A percentile compares a stretch with the other conserved stretches of the same genome.
Conservation (phyloP, 2,888 invertebrate species). For the Acleris emargana region DNA sequence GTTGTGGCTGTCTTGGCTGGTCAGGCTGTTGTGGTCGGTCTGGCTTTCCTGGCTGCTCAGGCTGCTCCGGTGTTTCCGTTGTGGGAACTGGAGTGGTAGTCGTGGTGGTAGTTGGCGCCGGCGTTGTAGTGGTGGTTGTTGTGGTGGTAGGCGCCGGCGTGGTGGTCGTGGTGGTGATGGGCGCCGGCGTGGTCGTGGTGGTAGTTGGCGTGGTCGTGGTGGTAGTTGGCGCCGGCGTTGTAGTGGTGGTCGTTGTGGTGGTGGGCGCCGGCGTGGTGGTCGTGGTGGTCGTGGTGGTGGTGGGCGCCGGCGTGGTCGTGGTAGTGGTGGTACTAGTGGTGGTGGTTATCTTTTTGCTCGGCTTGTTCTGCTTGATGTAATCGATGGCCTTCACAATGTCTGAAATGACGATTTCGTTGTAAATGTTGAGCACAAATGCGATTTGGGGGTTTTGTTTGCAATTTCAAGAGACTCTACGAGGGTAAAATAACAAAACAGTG, state of each 20-base stretch:
- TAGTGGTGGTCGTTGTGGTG: conserved; percentile 8
- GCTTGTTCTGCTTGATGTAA: conserved; percentile 37
- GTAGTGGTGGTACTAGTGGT: conserved; percentile 24
- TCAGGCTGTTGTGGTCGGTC: not conserved
- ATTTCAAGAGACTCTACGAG: no score
- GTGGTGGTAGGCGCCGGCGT: conserved; percentile 12
- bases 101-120: conserved; percentile 2
- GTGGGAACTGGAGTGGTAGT: not conserved
- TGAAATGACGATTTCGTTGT: conserved; percentile 1
- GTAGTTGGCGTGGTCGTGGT: not conserved
- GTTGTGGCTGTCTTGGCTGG: not conserved
- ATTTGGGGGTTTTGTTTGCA: no score
- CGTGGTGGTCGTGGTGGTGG: conserved; percentile 30
- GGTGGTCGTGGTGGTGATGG: conserved; percentile 27
- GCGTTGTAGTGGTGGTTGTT: not conserved
- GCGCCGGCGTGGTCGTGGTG: conserved; percentile 18
- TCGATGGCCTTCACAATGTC: conserved; percentile 38
- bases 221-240: conserved; percentile 1
- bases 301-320: conserved; percentile 23
- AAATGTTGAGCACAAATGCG: not conserved
- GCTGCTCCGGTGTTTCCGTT: not conserved
- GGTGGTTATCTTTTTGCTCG: conserved; percentile 25
- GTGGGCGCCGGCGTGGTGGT: conserved; percentile 16
- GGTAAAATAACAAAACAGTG: no score
- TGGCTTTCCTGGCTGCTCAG: not conserved